Conservation (phyloP, 2,113 vertebrate genomes). For the Odontesthes bonariensis region DNA sequence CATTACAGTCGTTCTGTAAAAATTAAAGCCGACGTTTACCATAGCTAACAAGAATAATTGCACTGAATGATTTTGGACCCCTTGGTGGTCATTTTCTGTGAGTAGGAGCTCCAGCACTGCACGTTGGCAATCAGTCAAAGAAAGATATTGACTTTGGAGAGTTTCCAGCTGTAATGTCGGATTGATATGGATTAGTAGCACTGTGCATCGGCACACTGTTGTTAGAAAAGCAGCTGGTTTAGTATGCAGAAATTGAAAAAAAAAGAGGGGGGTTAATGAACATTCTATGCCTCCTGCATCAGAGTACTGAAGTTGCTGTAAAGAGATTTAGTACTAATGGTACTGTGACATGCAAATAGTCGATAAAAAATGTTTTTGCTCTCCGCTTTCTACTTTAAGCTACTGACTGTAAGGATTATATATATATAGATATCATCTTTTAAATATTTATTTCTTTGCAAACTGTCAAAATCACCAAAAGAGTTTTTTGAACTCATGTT, state of each 20-base stretch:
- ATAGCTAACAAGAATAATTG: constrained; percentile 17
- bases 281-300: constrained; percentile 54
- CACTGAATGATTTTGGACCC: constrained; percentile 18
- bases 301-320: constrained; percentile 49
- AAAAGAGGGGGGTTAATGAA: constrained; percentile 48
- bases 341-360: not conserved
- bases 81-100: constrained; percentile 45
- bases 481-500: too few relatives aligned
- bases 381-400: too few relatives aligned
- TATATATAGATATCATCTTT: too few relatives aligned
- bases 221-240: constrained; percentile 56
- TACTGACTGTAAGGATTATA: too few relatives aligned
- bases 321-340: constrained; percentile 11
- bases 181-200: constrained; percentile 76
- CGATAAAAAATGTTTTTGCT: too few relatives aligned
- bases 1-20: not conserved
- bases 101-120: constrained; percentile 17
- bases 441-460: too few relatives aligned
- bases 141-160: constrained; percentile 64
- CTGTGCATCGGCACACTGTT: constrained; percentile 54
- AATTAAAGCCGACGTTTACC: constrained; percentile 1
- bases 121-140: constrained; percentile 69
- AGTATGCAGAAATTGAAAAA: constrained; percentile 37
- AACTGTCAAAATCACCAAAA: too few relatives aligned
- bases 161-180: constrained; percentile 66